These are phyloP conservation scores for Lasioglossum calceatum DNA, from an alignment of 2,888 invertebrate genomes.

Conservation along the genomic window DNA sequence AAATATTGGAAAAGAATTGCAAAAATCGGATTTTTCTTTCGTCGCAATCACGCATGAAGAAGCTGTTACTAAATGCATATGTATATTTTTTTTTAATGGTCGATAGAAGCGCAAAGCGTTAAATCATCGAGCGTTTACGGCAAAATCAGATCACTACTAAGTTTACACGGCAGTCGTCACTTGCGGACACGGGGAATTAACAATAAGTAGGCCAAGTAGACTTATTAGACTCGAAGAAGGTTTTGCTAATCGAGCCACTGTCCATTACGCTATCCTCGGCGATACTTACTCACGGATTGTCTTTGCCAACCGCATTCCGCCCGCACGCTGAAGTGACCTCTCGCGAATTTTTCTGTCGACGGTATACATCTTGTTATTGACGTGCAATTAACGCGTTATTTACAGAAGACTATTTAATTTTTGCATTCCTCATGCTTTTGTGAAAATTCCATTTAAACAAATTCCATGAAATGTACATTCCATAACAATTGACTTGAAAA, in stretches of 20 bases:
- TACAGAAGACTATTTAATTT: not conserved
- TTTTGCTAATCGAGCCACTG: slow-evolving; percentile 62
- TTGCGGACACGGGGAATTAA: slow-evolving; percentile 66
- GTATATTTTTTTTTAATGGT: not conserved
- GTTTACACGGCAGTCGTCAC: slow-evolving; percentile 47
- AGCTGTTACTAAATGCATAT: not conserved
- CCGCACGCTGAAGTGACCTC: slow-evolving; percentile 29
- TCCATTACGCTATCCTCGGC: slow-evolving; percentile 60
- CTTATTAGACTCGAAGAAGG: slow-evolving; percentile 64
- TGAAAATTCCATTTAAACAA: not conserved
- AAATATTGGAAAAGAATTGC: not conserved
- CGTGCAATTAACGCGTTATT: not conserved
- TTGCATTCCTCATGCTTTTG: no score
- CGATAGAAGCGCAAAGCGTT: not conserved
- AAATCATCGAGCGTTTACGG: slow-evolving; percentile 25
- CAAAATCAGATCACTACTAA: slow-evolving; percentile 56
- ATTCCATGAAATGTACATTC: no score
- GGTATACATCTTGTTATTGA: not conserved
- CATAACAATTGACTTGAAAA: no score
- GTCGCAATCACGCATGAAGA: not conserved
- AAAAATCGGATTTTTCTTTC: not conserved
- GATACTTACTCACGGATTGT: slow-evolving; percentile 51
- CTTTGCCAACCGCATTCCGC: slow-evolving; percentile 40
- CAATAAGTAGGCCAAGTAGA: slow-evolving; percentile 71
- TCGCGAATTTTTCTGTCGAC: slow-evolving; percentile 12